A percentile compares a stretch with the other conserved stretches of the same genome.
phyloP scores from a whole-genome alignment of 2,113 vertebrate species.

The Thryonomys swinderianus region DNA sequence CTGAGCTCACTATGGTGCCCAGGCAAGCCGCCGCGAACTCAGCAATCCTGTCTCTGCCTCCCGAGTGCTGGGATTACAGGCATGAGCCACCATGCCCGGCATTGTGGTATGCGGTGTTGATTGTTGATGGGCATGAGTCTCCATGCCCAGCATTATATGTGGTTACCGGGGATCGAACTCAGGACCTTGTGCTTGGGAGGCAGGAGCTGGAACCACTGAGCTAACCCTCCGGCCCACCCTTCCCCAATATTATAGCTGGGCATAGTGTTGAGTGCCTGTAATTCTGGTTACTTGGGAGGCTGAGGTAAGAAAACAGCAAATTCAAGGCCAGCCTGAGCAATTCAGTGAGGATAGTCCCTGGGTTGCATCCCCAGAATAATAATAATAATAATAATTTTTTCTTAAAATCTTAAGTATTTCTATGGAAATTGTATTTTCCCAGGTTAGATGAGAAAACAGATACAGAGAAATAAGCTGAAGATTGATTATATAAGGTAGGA shows the following conservation, averaged over 20 bases:
- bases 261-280: not conserved
- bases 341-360: not conserved
- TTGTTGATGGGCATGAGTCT: too few relatives aligned
- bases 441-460: not conserved
- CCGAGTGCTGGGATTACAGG: too few relatives aligned
- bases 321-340: not conserved
- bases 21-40: too few relatives aligned
- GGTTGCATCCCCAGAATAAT: not conserved
- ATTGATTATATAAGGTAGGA: slow-evolving; percentile 7
- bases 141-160: too few relatives aligned
- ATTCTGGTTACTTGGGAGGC: not conserved
- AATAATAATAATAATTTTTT: not conserved
- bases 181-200: too few relatives aligned
- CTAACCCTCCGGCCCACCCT: too few relatives aligned
- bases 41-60: too few relatives aligned
- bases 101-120: too few relatives aligned
- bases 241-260: not conserved
- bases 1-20: too few relatives aligned
- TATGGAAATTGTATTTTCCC: slow-evolving; percentile 48
- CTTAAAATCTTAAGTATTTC: not conserved
- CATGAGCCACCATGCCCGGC: too few relatives aligned
- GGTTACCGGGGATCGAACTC: too few relatives aligned
- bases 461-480: slow-evolving; percentile 13
- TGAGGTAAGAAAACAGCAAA: not conserved
- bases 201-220: too few relatives aligned